Evolutionary conservation across 2,113 vertebrate species (phyloP).

Genomic region (Orthonyx spaldingii): DNA sequence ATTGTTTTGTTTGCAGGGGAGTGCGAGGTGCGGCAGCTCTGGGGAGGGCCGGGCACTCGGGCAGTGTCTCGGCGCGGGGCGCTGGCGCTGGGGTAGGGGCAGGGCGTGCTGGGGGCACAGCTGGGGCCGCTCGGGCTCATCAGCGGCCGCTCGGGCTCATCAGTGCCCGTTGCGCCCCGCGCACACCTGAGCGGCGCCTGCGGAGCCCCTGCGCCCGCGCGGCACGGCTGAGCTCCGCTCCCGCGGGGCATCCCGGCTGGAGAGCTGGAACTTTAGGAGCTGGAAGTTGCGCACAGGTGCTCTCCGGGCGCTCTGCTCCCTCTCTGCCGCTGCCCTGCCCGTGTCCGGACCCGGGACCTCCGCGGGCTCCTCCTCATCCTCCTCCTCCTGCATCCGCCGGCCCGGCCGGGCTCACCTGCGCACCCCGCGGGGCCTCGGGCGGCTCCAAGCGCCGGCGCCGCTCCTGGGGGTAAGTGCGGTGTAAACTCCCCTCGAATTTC

Average conservation of each 20-base stretch:
- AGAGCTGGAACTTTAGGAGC: rapidly evolving
- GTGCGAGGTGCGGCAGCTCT: rapidly evolving
- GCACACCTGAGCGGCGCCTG: rapidly evolving
- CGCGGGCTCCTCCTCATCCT: background rate
- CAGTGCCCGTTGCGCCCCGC: rapidly evolving
- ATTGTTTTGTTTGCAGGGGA: rapidly evolving
- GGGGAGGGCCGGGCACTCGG: rapidly evolving
- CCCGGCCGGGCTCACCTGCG: rapidly evolving
- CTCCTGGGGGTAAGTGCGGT: background rate
- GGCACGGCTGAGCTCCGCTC: rapidly evolving
- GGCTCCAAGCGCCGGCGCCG: rapidly evolving
- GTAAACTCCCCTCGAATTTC: rapidly evolving
- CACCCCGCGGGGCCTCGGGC: rapidly evolving
- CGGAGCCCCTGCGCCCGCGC: rapidly evolving
- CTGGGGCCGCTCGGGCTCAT: background rate
- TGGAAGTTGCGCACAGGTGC: rapidly evolving
- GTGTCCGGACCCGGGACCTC: too few relatives aligned
- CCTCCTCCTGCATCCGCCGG: rapidly evolving
- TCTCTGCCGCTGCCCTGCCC: background rate
- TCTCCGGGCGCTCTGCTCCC: rapidly evolving
- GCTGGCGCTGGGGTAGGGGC: too few relatives aligned
- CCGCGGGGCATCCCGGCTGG: rapidly evolving
- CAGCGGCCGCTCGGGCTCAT: background rate
- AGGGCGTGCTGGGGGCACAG: background rate
- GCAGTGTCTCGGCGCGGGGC: rapidly evolving